A percentile compares a stretch with the other conserved stretches of the same genome.
These are phyloP conservation scores for Torymus auratus DNA, from an alignment of 2,888 invertebrate genomes.

Conservation along the genomic window DNA sequence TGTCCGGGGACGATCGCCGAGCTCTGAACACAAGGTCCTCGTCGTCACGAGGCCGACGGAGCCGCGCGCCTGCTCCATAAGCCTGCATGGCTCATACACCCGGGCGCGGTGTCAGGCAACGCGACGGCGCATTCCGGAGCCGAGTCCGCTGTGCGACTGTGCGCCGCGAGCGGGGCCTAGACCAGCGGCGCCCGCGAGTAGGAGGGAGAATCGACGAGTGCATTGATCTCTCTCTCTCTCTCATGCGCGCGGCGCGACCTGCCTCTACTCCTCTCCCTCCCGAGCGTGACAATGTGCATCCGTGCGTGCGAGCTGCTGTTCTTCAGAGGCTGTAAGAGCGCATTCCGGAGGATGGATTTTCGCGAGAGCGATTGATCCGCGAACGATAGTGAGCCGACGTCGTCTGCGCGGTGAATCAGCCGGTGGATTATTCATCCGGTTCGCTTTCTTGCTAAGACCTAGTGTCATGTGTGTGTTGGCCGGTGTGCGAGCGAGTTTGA, in stretches of 20 bases:
- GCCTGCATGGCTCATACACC: no score
- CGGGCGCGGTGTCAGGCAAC: no score
- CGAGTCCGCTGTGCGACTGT: background rate
- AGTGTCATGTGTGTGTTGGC: background rate
- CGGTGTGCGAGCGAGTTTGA: no score
- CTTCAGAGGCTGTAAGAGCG: background rate
- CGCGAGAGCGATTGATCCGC: no score
- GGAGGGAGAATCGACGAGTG: conserved; percentile 60
- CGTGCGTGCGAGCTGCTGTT: background rate
- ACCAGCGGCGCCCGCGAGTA: conserved; percentile 30
- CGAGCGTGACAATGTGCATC: background rate
- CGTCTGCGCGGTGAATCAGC: conserved; percentile 17
- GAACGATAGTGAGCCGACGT: no score
- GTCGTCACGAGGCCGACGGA: no score
- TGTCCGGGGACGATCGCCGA: no score
- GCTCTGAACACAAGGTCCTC: no score
- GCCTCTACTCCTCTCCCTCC: conserved; percentile 57
- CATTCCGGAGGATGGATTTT: no score
- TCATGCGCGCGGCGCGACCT: conserved; percentile 66
- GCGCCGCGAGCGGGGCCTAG: background rate
- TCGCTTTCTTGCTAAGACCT: background rate
- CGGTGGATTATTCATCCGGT: conserved; percentile 17
- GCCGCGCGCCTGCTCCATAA: no score
- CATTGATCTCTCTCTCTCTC: conserved; percentile 70
- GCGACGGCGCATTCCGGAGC: background rate